Conservation (phyloP, 2,888 invertebrate species). For the Thyatira batis region DNA sequence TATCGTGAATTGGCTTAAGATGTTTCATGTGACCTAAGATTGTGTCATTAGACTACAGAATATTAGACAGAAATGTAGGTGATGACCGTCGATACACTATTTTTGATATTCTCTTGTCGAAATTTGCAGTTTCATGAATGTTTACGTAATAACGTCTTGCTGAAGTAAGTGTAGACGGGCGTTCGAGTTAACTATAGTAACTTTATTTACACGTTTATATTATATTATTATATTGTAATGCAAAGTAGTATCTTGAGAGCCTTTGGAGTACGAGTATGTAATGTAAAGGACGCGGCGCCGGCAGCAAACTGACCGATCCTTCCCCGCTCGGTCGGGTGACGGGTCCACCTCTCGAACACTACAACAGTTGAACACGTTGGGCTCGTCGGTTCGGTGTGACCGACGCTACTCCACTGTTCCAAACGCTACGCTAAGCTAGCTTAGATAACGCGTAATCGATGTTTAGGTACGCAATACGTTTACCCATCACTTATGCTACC, state of each 20-base stretch:
- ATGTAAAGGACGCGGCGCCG: conserved; percentile 56
- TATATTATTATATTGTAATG: conserved; percentile 71
- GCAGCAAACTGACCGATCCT: conserved; percentile 46
- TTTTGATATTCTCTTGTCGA: conserved; percentile 83
- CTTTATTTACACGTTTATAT: conserved; percentile 80
- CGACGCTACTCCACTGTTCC: conserved; percentile 6
- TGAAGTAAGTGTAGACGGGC: conserved; percentile 62
- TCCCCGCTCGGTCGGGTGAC: not conserved
- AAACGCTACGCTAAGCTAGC: conserved; percentile 10
- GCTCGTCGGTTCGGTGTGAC: not conserved
- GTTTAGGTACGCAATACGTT: conserved; percentile 7
- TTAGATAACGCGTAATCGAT: conserved; percentile 12
- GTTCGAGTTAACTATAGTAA: conserved; percentile 73
- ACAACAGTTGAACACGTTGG: not conserved
- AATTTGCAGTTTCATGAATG: conserved; percentile 76
- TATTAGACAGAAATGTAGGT: conserved; percentile 75
- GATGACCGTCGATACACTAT: conserved; percentile 77
- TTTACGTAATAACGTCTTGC: conserved; percentile 61
- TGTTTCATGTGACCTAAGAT: conserved; percentile 71
- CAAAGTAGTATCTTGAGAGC: conserved; percentile 73
- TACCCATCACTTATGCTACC: not conserved
- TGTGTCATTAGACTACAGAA: conserved; percentile 70
- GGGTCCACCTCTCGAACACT: too few species aligned
- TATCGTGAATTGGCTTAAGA: conserved; percentile 61
- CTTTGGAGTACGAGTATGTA: conserved; percentile 61